phyloP scores from a whole-genome alignment of 2,113 vertebrate genomes.

The Alaudala cheleensis region DNA sequence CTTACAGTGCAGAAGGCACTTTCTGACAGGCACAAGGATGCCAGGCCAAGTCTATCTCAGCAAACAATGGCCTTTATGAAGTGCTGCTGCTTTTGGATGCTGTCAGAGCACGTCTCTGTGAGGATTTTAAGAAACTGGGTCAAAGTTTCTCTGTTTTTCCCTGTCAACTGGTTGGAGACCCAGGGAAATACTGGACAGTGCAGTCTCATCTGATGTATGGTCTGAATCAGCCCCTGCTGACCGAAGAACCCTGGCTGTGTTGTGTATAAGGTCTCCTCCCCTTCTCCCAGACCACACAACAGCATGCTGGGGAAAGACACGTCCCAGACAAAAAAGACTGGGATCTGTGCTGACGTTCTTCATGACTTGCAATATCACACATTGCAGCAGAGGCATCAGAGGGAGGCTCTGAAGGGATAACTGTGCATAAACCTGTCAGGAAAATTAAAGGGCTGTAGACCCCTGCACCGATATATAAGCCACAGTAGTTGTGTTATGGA shows the following conservation, averaged over 20 bases:
- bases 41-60: slow-evolving; percentile 35
- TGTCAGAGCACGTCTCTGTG: background rate
- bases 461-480: slow-evolving; percentile 13
- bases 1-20: background rate
- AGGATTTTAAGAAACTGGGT: slow-evolving; percentile 23
- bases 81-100: slow-evolving; percentile 15
- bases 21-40: background rate
- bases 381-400: background rate
- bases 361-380: background rate
- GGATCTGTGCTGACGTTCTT: background rate
- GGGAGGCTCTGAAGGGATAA: background rate
- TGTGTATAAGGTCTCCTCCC: background rate
- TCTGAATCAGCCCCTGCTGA: background rate
- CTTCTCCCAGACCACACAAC: background rate
- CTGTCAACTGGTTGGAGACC: background rate
- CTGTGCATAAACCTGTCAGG: slow-evolving; percentile 45
- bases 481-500: background rate
- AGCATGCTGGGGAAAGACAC: background rate
- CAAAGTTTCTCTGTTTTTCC: background rate
- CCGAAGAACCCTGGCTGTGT: background rate
- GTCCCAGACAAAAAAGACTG: background rate
- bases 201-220: background rate
- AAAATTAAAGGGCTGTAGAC: slow-evolving; percentile 31
- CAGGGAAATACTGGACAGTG: background rate
- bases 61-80: slow-evolving; percentile 51